These are phyloP conservation scores for Drosophila virilis DNA, from an alignment of 1,140 invertebrate species.

Conservation along the genomic window DNA sequence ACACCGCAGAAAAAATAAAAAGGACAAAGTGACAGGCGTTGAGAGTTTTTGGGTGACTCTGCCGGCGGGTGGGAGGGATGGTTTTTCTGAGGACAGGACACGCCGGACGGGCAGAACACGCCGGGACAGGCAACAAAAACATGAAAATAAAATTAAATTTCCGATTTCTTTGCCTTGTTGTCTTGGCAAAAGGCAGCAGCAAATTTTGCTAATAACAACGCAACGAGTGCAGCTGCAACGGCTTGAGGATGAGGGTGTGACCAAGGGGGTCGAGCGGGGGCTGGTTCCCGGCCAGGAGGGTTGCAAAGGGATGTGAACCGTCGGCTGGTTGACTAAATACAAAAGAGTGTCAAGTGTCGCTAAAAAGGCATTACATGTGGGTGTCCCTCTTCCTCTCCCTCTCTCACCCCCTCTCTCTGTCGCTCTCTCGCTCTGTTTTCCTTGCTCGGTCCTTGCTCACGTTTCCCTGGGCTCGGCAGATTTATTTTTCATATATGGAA, in stretches of 20 bases:
- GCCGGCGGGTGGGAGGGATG: neutral
- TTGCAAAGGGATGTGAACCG: constrained; percentile 44
- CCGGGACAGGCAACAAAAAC: constrained; percentile 40
- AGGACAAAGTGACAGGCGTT: constrained; percentile 61
- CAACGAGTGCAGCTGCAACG: constrained; percentile 66
- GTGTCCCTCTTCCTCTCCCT: neutral
- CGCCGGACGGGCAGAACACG: constrained; percentile 9
- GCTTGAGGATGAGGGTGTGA: constrained; percentile 29
- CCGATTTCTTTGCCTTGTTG: constrained; percentile 57
- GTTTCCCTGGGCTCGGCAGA: constrained; percentile 37
- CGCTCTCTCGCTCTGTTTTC: neutral
- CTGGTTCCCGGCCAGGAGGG: constrained; percentile 7
- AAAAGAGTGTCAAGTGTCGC: constrained; percentile 81
- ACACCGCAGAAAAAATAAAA: constrained; percentile 82
- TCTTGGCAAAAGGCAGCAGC: constrained; percentile 27
- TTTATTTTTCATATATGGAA: constrained; percentile 70
- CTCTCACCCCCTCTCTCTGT: neutral
- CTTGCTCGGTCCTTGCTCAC: neutral
- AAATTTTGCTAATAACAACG: constrained; percentile 79
- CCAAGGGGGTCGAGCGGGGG: no score
- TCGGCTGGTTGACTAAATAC: constrained; percentile 67
- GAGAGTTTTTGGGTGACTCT: constrained; percentile 22
- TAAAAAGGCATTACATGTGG: constrained; percentile 67
- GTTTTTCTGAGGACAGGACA: neutral
- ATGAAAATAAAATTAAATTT: constrained; percentile 83